Evolutionary conservation across 2,113 vertebrate species (phyloP).

Genomic region (Athene noctua): DNA sequence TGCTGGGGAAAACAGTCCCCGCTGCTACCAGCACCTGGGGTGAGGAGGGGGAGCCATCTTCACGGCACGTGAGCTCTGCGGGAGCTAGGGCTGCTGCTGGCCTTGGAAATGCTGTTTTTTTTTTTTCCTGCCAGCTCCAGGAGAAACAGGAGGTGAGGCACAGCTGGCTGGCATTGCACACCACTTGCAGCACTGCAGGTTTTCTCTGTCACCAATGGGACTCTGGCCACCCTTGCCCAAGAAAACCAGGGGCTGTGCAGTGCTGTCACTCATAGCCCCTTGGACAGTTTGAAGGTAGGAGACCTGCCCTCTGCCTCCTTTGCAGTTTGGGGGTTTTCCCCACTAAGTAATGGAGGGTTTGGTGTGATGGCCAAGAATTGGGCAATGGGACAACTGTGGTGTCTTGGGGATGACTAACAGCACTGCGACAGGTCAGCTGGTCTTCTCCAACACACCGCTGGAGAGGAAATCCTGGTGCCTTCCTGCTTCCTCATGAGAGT

Average conservation of each 20-base stretch:
- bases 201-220: background rate
- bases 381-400: background rate
- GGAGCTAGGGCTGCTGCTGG: conserved; percentile 2
- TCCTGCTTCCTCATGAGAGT: background rate
- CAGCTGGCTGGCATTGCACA: background rate
- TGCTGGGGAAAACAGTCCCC: conserved; percentile 49
- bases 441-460: background rate
- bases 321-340: background rate
- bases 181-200: background rate
- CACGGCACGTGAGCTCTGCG: background rate
- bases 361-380: background rate
- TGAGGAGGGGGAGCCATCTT: background rate
- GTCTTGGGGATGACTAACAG: background rate
- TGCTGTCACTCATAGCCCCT: background rate
- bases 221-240: background rate
- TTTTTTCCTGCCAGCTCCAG: background rate
- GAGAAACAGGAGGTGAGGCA: background rate
- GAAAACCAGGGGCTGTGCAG: background rate
- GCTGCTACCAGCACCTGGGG: conserved; percentile 8
- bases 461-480: conserved; percentile 31
- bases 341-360: background rate
- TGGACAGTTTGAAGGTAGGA: background rate
- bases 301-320: background rate
- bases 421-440: background rate
- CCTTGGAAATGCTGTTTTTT: background rate